These are phyloP conservation scores for Aleiodes sp. DNA, from an alignment of 1,140 invertebrate species.

Conservation along the genomic window DNA sequence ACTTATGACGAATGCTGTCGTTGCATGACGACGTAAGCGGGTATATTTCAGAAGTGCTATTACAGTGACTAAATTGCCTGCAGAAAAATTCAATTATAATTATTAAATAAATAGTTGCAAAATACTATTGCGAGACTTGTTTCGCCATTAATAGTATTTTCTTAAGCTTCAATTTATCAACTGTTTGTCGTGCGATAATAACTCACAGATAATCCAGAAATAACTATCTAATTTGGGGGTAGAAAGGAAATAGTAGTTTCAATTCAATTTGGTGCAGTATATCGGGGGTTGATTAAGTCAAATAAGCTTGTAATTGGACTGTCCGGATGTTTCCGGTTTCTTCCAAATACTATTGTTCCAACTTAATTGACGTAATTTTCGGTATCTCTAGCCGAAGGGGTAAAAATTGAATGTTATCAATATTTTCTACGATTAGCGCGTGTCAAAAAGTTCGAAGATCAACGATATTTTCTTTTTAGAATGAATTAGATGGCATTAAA, in stretches of 20 bases:
- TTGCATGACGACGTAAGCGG: conserved; percentile 82
- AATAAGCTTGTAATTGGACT: conserved; percentile 24
- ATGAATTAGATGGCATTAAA: not conserved
- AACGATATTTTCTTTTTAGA: not conserved
- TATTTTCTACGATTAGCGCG: not conserved
- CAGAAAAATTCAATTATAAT: conserved; percentile 30
- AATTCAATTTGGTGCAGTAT: conserved; percentile 1
- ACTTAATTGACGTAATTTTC: conserved; percentile 19
- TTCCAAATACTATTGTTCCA: not conserved
- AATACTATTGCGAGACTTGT: not conserved
- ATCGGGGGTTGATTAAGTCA: not conserved
- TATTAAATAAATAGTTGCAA: not conserved
- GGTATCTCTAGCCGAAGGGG: not conserved
- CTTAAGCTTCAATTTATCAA: not conserved
- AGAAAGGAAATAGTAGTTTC: conserved; percentile 4
- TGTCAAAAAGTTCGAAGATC: not conserved
- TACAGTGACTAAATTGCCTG: conserved; percentile 85
- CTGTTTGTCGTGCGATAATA: not conserved
- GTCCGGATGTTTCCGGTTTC: not conserved
- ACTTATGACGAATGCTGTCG: conserved; percentile 88
- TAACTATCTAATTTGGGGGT: not conserved
- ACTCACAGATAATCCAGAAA: not conserved
- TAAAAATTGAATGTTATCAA: not conserved
- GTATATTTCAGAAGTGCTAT: conserved; percentile 78
- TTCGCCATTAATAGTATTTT: conserved; percentile 1